These are phyloP conservation scores for Corydoras maculifer DNA, from an alignment of 2,113 vertebrate species.

Conservation along the genomic window DNA sequence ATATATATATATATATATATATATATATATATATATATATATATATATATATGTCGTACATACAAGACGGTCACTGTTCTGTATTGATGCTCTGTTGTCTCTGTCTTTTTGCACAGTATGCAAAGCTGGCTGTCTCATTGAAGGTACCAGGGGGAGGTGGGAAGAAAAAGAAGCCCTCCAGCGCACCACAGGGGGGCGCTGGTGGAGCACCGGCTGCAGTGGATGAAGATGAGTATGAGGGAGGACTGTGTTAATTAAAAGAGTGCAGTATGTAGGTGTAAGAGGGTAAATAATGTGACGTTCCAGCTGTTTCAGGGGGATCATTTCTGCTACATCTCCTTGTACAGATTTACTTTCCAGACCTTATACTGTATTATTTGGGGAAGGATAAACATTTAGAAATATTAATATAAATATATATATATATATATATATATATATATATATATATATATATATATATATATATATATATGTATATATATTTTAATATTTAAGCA, in stretches of 20 bases:
- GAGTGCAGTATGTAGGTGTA: not conserved
- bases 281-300: not conserved
- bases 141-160: constrained; percentile 86
- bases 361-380: not conserved
- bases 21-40: no score
- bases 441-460: no score
- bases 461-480: no score
- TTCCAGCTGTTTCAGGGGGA: constrained; percentile 15
- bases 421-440: no score
- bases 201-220: constrained; percentile 61
- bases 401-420: no score
- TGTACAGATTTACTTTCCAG: constrained; percentile 9
- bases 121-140: constrained; percentile 89
- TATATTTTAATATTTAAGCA: no score
- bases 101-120: constrained; percentile 73
- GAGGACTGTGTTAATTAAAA: constrained; percentile 81
- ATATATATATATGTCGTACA: no score
- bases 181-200: constrained; percentile 65
- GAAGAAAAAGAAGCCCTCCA: constrained; percentile 84
- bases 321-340: not conserved
- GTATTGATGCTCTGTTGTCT: not conserved
- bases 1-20: no score
- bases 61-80: no score
- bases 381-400: no score
- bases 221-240: constrained; percentile 90